These are phyloP conservation scores for Deroplatys truncata DNA, from an alignment of 2,888 invertebrate species.

Conservation along the genomic window DNA sequence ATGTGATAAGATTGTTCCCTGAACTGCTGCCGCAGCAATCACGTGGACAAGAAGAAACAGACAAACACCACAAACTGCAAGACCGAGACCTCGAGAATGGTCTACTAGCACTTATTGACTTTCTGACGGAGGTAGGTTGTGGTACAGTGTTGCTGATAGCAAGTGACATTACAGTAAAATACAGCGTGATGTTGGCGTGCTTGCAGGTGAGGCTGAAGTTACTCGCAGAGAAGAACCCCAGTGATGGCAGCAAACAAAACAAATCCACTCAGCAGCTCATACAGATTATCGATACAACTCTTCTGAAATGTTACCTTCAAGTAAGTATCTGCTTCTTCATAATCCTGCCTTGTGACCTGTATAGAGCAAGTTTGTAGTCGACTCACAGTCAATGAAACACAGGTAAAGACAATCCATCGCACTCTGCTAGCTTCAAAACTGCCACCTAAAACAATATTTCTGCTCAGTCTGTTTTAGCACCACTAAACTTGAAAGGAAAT, in stretches of 20 bases:
- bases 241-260: neutral
- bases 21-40: slow-evolving; percentile 66
- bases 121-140: slow-evolving; percentile 67
- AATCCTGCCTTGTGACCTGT: too few relatives aligned
- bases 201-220: slow-evolving; percentile 38
- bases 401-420: too few relatives aligned
- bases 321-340: too few relatives aligned
- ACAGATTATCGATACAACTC: slow-evolving; percentile 94
- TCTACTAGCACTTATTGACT: slow-evolving; percentile 82
- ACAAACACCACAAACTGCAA: slow-evolving; percentile 58
- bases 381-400: too few relatives aligned
- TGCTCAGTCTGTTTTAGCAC: too few relatives aligned
- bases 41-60: slow-evolving; percentile 51
- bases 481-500: too few relatives aligned
- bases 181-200: too few relatives aligned
- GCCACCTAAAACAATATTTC: too few relatives aligned
- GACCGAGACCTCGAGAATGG: slow-evolving; percentile 86
- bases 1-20: slow-evolving; percentile 93
- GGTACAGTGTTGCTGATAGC: too few relatives aligned
- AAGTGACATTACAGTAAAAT: too few relatives aligned
- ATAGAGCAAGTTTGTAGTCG: too few relatives aligned
- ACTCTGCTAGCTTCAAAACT: too few relatives aligned
- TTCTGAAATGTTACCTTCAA: slow-evolving; percentile 94
- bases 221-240: slow-evolving; percentile 22
- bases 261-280: slow-evolving; percentile 63